Evolutionary conservation across 2,113 vertebrate genomes (phyloP), one percentile per base, ranked within the genome.

Genomic region (Apistogramma diplotaenia): DNA sequence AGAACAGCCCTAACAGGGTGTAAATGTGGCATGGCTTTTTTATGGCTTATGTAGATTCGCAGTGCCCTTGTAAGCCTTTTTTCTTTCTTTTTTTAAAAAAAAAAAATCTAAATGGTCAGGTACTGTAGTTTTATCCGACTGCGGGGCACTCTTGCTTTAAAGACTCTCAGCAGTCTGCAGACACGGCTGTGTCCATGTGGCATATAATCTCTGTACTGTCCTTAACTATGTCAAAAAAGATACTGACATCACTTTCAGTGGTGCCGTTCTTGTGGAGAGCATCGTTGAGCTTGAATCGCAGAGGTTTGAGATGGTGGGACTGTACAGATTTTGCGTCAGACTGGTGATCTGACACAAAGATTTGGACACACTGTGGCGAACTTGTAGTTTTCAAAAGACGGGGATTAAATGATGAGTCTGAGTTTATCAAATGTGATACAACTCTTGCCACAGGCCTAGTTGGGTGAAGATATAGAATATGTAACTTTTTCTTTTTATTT

Each of bases 1-100:
- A 94, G 88, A 90, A 89, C 43, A 88, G 77, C 87, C 93, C 91
- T 21, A 74, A 78, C 60, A 73, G 90, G 87, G 79, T 61, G 65
- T 87, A 85, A 87, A 90, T 91, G 88, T 91, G 92, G 93, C 94
- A 93, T 94, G 92, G 92, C 93, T 92, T 93, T 91, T 83, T 46
- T 82, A 88, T 83, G 85, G 92, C 86, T 94, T 90, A 91, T 90
- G 83, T 93, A 91, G 85, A 93, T 91, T 91, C 87, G 90, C 92
- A 87, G 79, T 92, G 88, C 87, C 89, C 85, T 82, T 88, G 75
- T 86, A 88, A 90, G 91, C 92, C 89, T 85, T 86, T 81, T 91
- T 75, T 92, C 80, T 81, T 53, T 61, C 13, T 87, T 73, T 2
- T 90, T 80, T 88, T 35, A 46, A 37, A 37, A 70, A 92, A 81